Percentiles rank a stretch among this genome's conserved stretches.
Conservation (phyloP, 2,888 invertebrate species). For the Archips crataeganus region DNA sequence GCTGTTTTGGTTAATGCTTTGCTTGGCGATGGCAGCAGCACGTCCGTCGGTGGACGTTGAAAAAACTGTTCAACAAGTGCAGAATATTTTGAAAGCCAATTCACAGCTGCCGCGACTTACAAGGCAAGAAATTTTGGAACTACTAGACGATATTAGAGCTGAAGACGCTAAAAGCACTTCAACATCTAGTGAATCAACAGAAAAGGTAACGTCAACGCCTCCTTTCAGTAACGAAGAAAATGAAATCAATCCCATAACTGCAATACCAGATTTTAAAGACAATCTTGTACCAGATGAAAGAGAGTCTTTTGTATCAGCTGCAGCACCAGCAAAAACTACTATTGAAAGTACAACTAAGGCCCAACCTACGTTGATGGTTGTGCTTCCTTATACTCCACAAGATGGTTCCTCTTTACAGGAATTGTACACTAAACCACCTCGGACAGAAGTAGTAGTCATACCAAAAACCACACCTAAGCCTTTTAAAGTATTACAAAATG, state of each 20-base stretch:
- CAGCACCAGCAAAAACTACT: constrained; percentile 48
- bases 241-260: constrained; percentile 57
- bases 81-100: constrained; percentile 86
- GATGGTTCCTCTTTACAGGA: constrained; percentile 86
- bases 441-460: constrained; percentile 84
- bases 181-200: constrained; percentile 55
- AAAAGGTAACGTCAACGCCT: constrained; percentile 47
- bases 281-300: constrained; percentile 50
- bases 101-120: constrained; percentile 87
- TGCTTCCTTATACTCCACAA: constrained; percentile 87
- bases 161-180: constrained; percentile 75
- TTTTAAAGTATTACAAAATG: constrained; percentile 51
- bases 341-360: constrained; percentile 66
- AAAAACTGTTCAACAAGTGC: constrained; percentile 89
- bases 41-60: constrained; percentile 79
- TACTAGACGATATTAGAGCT: constrained; percentile 88
- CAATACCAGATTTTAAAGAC: constrained; percentile 48
- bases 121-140: constrained; percentile 88
- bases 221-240: constrained; percentile 61
- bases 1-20: constrained; percentile 64
- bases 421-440: constrained; percentile 88
- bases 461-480: constrained; percentile 65
- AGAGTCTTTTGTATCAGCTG: constrained; percentile 46
- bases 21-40: constrained; percentile 56
- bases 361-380: constrained; percentile 86